Conservation (phyloP, 2,888 invertebrate species). For the Agrochola lychnidis region DNA sequence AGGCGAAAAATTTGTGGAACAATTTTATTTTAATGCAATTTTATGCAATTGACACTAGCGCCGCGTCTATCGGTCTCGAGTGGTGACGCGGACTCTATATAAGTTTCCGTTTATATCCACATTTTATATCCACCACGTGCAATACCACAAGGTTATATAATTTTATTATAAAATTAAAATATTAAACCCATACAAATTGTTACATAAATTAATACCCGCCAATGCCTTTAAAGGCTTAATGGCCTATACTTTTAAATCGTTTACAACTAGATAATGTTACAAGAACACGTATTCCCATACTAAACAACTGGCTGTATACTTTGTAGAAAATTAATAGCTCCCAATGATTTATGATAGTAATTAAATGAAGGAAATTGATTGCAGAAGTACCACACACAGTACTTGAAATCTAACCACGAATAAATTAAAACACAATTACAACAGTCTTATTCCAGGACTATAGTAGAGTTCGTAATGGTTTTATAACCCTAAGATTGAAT, state of each 20-base stretch:
- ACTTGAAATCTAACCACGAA: slow-evolving; percentile 7
- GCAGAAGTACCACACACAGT: slow-evolving; percentile 27
- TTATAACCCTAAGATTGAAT: background rate
- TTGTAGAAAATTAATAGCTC: slow-evolving; percentile 58
- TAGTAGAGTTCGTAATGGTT: background rate
- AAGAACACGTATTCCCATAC: slow-evolving; percentile 45
- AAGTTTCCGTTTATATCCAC: background rate
- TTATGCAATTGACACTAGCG: too few species aligned
- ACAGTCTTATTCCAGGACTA: background rate
- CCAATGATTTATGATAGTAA: slow-evolving; percentile 58
- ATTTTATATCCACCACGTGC: background rate
- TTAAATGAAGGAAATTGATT: slow-evolving; percentile 25
- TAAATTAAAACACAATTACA: background rate
- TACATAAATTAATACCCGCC: slow-evolving; percentile 33
- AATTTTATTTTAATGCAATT: too few species aligned
- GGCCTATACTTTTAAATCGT: slow-evolving; percentile 44
- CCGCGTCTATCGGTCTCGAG: too few species aligned
- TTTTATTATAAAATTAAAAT: slow-evolving; percentile 51
- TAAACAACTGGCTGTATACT: slow-evolving; percentile 37
- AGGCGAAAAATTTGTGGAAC: too few species aligned
- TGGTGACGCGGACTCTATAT: too few species aligned
- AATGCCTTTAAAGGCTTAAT: slow-evolving; percentile 41
- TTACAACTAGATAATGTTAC: slow-evolving; percentile 48
- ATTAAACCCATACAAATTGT: slow-evolving; percentile 23
- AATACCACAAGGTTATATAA: slow-evolving; percentile 2